Base-by-base conservation (phyloP, 2,888 invertebrate genomes). In the Spilarctia lutea region DNA sequence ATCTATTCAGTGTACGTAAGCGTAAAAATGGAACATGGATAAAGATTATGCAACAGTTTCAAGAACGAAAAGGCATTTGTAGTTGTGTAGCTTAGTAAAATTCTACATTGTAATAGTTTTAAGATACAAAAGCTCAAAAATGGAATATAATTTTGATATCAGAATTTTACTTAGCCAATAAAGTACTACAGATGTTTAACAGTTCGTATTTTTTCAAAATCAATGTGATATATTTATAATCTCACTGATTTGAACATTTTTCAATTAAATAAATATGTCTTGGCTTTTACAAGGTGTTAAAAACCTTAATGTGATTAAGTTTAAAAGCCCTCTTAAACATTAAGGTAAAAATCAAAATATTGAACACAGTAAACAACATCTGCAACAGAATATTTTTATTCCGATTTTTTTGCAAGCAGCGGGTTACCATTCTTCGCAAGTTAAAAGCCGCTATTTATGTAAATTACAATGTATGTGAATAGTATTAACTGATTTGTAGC, bases 401-500 rank as follows among this genome's bases (percentile, higher is more conserved):
- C 35, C 27, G 63, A 45, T 3, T 45, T 67, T 56, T 33, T 71
- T 35, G 11, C 45, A 63, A 42, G 39, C 13, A 42, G 74, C 71
- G 73, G 33, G 76, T 42, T 65, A 45, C 65, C 72, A 75, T 84
- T 77, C 73, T 72, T 73, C 52, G 30, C 33, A 73, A 71, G 71
- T 80, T 73, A 76, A 84, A 83, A 81, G 72, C 81, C 71, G 76
- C 76, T 76, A 66, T n/a, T n/a, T 71, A 77, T 71, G 71, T 75
- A 76, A 77, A 81, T 79, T 70, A 75, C 39, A 85, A 81, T 80
- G 67, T 68, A 83, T 75, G 77, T 75, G 70, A 83, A 71, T 65
- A 63, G 82, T 76, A 83, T 79, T 80, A 79, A 81, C 75, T 85
- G 82, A 83, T 80, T 78, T 83, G 74, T 80, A 70, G 73, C 74